Percentiles rank a stretch among this genome's conserved stretches.
Evolutionary conservation across 1,140 invertebrate species (phyloP).

Genomic region (Pissodes strobi): DNA sequence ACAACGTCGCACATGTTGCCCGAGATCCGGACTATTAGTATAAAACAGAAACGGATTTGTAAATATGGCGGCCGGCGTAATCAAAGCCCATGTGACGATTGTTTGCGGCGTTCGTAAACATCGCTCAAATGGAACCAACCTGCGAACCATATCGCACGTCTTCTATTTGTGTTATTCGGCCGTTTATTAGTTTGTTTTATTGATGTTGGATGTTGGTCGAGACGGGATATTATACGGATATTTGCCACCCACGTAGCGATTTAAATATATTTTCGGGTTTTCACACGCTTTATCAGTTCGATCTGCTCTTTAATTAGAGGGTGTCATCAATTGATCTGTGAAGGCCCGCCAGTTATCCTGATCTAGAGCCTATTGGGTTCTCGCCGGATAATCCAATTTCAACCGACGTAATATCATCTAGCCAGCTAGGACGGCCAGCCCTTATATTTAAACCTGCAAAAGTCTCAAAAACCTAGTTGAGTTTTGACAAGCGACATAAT

Average conservation of each 20-base stretch:
- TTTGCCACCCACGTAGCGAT: conserved; percentile 19
- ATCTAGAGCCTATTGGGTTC: too few relatives aligned
- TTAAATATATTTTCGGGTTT: too few relatives aligned
- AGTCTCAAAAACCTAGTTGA: too few relatives aligned
- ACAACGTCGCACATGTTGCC: conserved; percentile 33
- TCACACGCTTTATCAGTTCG: neutral
- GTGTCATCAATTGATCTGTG: too few relatives aligned
- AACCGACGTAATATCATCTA: too few relatives aligned
- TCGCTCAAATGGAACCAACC: conserved; percentile 34
- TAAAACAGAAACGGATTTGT: conserved; percentile 35
- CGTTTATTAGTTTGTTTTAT: conserved; percentile 37
- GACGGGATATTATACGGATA: neutral
- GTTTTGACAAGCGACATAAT: too few relatives aligned
- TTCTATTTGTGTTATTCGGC: conserved; percentile 28
- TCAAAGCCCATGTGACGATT: conserved; percentile 37
- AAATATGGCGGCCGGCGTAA: conserved; percentile 31
- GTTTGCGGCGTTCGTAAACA: conserved; percentile 35
- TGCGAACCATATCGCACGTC: conserved; percentile 36
- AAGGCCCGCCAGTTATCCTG: too few relatives aligned
- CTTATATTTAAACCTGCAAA: too few relatives aligned
- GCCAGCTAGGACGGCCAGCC: too few relatives aligned
- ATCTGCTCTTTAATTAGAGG: neutral
- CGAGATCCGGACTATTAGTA: conserved; percentile 36
- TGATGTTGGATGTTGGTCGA: too few relatives aligned
- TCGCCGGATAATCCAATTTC: too few relatives aligned